These are phyloP conservation scores for Melinaea menophilus DNA, from an alignment of 2,888 invertebrate species.

Conservation along the genomic window DNA sequence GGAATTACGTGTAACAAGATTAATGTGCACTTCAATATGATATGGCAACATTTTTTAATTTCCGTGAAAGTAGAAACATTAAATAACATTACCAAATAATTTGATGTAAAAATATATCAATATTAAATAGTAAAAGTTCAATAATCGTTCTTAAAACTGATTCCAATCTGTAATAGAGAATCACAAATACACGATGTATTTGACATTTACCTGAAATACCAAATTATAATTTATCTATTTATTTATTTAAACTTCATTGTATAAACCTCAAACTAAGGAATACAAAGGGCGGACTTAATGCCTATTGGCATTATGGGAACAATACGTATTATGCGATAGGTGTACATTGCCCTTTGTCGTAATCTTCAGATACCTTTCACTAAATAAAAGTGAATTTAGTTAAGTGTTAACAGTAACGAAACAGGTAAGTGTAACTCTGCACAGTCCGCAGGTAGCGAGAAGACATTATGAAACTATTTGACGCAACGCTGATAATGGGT, in stretches of 20 bases:
- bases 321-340: conserved; percentile 2
- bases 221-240: conserved; percentile 2
- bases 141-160: neutral
- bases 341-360: neutral
- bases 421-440: neutral
- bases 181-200: conserved; percentile 10
- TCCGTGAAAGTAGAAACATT: too few relatives aligned
- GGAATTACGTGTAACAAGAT: neutral
- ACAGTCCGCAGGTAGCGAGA: neutral
- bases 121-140: too few relatives aligned
- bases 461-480: conserved; percentile 1
- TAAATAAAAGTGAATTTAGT: neutral
- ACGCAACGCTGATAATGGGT: neutral
- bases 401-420: neutral
- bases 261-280: too few relatives aligned
- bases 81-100: too few relatives aligned
- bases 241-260: too few relatives aligned
- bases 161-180: neutral
- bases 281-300: too few relatives aligned
- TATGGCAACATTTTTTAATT: neutral
- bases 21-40: neutral
- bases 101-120: too few relatives aligned
- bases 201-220: conserved; percentile 23
- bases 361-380: neutral
- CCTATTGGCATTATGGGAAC: neutral